Conservation (phyloP, 1,140 invertebrate genomes). For the Drosophila lacteicornis region DNA sequence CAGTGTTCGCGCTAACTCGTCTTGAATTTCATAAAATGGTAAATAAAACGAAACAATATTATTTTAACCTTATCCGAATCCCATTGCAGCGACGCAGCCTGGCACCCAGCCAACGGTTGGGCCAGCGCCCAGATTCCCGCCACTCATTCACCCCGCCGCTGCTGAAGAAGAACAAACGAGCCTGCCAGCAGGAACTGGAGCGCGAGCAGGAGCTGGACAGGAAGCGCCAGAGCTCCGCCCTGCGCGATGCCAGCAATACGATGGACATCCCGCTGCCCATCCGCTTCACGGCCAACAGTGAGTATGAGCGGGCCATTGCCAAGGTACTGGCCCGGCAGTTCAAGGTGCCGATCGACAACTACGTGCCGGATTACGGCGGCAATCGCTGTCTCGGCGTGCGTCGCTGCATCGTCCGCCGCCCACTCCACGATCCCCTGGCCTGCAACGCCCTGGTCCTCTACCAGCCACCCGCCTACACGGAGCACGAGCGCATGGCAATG, state of each 20-base stretch:
- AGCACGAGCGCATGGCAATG: conserved; percentile 73
- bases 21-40: conserved; percentile 51
- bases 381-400: conserved; percentile 89
- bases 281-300: conserved; percentile 80
- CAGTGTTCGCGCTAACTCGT: conserved; percentile 22
- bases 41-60: neutral
- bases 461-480: conserved; percentile 90
- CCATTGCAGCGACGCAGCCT: conserved; percentile 68
- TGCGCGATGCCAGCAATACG: conserved; percentile 41
- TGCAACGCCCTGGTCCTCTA: conserved; percentile 97
- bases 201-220: conserved; percentile 55
- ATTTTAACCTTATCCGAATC: neutral
- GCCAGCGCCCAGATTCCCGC: conserved; percentile 38
- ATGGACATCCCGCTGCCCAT: conserved; percentile 41
- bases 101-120: conserved; percentile 73
- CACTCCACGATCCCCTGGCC: conserved; percentile 97
- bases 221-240: conserved; percentile 22
- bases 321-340: conserved; percentile 95
- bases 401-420: conserved; percentile 88
- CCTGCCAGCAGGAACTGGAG: conserved; percentile 64
- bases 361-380: conserved; percentile 89
- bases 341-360: conserved; percentile 97
- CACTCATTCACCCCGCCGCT: conserved; percentile 66
- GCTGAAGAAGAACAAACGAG: conserved; percentile 72
- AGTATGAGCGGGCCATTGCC: conserved; percentile 89